These are phyloP conservation scores for Clinocottus analis DNA, from an alignment of 2,113 vertebrate species.

Conservation along the genomic window DNA sequence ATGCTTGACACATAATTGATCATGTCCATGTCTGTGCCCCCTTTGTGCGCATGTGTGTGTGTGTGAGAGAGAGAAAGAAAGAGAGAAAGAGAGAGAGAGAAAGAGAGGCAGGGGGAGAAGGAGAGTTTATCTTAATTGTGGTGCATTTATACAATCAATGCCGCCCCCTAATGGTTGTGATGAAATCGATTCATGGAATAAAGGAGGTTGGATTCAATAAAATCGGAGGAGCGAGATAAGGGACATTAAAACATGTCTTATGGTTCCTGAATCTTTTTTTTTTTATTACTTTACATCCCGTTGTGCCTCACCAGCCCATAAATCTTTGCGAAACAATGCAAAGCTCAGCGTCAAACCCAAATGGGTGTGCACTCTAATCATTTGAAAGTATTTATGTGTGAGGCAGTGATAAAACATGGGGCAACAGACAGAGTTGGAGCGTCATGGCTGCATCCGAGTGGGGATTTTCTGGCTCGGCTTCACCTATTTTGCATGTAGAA, in stretches of 20 bases:
- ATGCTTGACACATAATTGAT: constrained; percentile 84
- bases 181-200: constrained; percentile 33
- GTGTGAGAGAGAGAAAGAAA: too few species aligned
- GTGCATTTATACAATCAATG: constrained; percentile 71
- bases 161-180: constrained; percentile 75
- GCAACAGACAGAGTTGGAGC: constrained; percentile 21
- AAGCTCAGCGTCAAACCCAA: constrained; percentile 31
- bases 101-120: too few species aligned
- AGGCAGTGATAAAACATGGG: constrained; percentile 39
- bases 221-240: constrained; percentile 59
- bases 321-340: constrained; percentile 49
- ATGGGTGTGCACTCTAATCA: constrained; percentile 44
- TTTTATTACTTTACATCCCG: constrained; percentile 50
- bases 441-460: constrained; percentile 40
- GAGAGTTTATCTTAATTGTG: constrained; percentile 44
- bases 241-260: constrained; percentile 54
- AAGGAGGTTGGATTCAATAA: constrained; percentile 26
- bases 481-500: background rate
- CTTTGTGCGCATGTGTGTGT: constrained; percentile 67
- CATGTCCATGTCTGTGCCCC: constrained; percentile 81
- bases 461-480: background rate
- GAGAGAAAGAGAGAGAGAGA: too few species aligned
- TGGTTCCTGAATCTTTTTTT: constrained; percentile 50
- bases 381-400: constrained; percentile 40
- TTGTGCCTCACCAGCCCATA: constrained; percentile 52